phyloP scores from a whole-genome alignment of 2,888 invertebrate species.

The Euplexia lucipara region DNA sequence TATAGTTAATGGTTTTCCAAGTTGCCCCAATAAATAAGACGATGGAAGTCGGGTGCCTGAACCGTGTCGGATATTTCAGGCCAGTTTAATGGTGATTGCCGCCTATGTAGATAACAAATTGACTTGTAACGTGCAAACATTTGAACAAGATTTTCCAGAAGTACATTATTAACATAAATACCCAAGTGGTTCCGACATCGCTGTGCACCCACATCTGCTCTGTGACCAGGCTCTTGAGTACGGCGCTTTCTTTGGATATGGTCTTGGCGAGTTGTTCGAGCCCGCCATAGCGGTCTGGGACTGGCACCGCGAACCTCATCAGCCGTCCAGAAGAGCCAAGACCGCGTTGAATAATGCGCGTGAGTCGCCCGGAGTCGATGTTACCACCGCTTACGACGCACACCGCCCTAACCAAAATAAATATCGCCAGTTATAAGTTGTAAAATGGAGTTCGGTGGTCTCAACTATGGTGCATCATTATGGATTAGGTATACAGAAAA shows the following conservation, averaged over 20 bases:
- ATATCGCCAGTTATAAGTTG: background rate
- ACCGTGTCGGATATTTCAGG: conserved; percentile 20
- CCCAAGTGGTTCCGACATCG: conserved; percentile 85
- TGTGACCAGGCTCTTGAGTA: conserved; percentile 84
- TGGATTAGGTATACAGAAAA: background rate
- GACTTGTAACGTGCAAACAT: conserved; percentile 15
- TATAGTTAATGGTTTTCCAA: too few relatives aligned
- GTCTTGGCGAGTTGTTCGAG: conserved; percentile 92
- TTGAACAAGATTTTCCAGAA: conserved; percentile 26
- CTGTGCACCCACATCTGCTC: conserved; percentile 87
- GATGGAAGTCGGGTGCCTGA: conserved; percentile 21
- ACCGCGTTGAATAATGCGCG: conserved; percentile 94
- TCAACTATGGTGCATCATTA: background rate
- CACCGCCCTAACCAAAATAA: conserved; percentile 91
- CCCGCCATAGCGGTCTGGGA: conserved; percentile 94
- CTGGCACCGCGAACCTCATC: conserved; percentile 93
- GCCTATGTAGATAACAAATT: conserved; percentile 26
- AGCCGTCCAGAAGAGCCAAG: conserved; percentile 94
- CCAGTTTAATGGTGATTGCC: conserved; percentile 29
- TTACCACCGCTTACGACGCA: conserved; percentile 95
- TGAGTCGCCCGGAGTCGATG: conserved; percentile 95
- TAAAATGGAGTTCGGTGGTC: background rate
- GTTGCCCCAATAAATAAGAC: conserved; percentile 21
- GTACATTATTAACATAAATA: conserved; percentile 62
- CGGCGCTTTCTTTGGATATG: conserved; percentile 80